These are phyloP conservation scores for Eremobia ochroleuca DNA, from an alignment of 2,888 invertebrate genomes.

Conservation along the genomic window DNA sequence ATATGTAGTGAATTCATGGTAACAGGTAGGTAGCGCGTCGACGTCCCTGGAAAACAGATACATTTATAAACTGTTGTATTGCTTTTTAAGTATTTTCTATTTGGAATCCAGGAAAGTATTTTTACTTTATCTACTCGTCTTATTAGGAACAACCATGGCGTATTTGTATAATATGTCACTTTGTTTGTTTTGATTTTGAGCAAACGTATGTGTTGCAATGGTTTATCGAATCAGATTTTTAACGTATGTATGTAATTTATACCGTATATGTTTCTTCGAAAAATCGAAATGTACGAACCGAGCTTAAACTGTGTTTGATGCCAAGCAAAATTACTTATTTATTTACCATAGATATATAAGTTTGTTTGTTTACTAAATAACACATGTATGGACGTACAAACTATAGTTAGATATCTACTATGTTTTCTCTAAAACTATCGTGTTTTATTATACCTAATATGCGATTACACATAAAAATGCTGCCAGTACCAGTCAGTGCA, in stretches of 20 bases:
- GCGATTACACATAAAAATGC: slow-evolving; percentile 28
- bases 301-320: neutral
- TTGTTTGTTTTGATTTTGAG: neutral
- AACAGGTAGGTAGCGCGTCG: too few relatives aligned
- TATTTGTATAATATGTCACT: neutral
- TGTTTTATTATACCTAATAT: slow-evolving; percentile 19
- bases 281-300: neutral
- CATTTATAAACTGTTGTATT: neutral
- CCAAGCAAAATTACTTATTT: neutral
- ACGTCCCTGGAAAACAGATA: neutral
- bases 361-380: slow-evolving; percentile 4
- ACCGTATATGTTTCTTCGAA: neutral
- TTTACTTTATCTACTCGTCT: neutral
- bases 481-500: slow-evolving; percentile 6
- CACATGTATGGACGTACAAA: neutral
- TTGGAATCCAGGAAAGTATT: neutral
- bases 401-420: neutral
- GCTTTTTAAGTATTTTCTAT: neutral
- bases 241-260: neutral
- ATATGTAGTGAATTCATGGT: neutral
- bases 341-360: neutral
- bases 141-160: neutral
- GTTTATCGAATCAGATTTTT: neutral
- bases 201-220: neutral
- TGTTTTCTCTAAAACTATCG: neutral